These are phyloP conservation scores for Rhogogaster chlorosoma DNA, from an alignment of 2,888 invertebrate species.

Conservation along the genomic window DNA sequence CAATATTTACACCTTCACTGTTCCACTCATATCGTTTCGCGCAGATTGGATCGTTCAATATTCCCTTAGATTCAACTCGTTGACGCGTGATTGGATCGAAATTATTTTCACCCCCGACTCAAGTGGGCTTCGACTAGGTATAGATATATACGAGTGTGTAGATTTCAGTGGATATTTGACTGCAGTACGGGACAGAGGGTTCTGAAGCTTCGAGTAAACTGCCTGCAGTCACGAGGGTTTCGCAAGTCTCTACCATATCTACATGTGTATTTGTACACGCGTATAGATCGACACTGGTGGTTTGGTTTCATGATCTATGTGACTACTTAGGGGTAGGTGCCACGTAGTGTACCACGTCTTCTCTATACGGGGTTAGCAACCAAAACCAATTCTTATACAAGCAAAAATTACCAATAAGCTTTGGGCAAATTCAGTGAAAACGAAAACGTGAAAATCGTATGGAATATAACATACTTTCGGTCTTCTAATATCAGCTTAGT, in stretches of 20 bases:
- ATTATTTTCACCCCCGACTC: conserved; percentile 30
- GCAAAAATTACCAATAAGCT: neutral
- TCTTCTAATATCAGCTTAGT: no score
- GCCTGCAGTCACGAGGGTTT: conserved; percentile 39
- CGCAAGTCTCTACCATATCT: neutral
- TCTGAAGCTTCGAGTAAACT: conserved; percentile 34
- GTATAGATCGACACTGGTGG: neutral
- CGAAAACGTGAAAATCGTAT: no score
- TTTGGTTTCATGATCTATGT: neutral
- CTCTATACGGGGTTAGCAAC: neutral
- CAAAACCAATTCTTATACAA: neutral
- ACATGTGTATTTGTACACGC: neutral
- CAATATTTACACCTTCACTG: neutral
- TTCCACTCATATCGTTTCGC: conserved; percentile 10
- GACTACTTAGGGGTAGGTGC: neutral
- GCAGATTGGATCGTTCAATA: conserved; percentile 14
- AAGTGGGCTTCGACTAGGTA: conserved; percentile 2
- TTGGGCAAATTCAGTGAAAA: neutral
- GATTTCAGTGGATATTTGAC: conserved; percentile 23
- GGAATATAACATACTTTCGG: neutral
- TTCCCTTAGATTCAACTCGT: conserved; percentile 32
- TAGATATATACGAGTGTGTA: neutral
- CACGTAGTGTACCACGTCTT: neutral
- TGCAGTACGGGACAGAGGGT: neutral
- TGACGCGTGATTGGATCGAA: conserved; percentile 43